Evolutionary conservation across 1,140 invertebrate genomes (phyloP), one percentile per base, ranked within the genome.

Genomic region (Notospermus geniculatus): DNA sequence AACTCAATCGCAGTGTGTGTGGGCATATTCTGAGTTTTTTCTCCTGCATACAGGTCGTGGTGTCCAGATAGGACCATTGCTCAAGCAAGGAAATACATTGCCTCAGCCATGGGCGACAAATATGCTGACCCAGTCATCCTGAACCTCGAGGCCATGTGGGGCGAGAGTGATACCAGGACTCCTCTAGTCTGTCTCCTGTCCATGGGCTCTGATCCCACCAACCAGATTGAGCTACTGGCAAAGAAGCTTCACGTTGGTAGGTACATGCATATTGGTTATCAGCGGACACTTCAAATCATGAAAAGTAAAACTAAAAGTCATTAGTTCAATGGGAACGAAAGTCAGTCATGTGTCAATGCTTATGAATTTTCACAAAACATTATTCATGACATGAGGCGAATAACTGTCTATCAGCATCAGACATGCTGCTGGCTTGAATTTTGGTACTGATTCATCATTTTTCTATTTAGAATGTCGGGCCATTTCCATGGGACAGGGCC

Each of bases 21-120:
- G n/a, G n/a, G n/a, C n/a, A n/a, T n/a, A n/a, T n/a, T n/a, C n/a
- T n/a, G n/a, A n/a, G n/a, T n/a, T n/a, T n/a, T n/a, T 36, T 4
- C 32, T 15, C 15, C 32, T 36, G 4, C 32, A 36, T 36, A 15
- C 19, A 76, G 75, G 61, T 93, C 91, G 0, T 97, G 93, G 93
- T 95, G 93, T 82, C 93, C 93, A 0, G 94, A 97, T 76, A 83
- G 94, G 69, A 96, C 93, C 1, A 84, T 97, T 15, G 93, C 92
- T 0, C 92, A 95, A 80, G 92, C 93, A 0, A 89, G 89, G 68
- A 91, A 89, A 70, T 97, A 95, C 74, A 90, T 97, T 25, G 86
- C 90, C 88, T 90, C 91, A 78, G 92, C 92, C 0, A 82, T 97
- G 15, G 94, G 94, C 0, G 80, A 85, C 13, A 88, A 52, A 28